phyloP scores from a whole-genome alignment of 1,140 invertebrate species.

The Drosophila lacteicornis region DNA sequence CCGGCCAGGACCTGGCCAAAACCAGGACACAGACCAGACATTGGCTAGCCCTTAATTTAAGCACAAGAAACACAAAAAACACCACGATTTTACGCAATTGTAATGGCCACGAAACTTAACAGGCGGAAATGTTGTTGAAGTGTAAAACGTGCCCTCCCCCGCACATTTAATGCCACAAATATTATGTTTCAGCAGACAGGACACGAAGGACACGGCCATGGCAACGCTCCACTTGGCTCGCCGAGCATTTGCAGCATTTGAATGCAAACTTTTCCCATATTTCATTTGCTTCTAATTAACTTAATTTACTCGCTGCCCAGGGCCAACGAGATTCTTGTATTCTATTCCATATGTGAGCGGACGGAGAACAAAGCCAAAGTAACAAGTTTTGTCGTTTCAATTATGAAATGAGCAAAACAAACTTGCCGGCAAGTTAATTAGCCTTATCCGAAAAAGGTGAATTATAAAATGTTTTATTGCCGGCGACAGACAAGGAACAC shows the following conservation, averaged over 20 bases:
- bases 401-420: conserved; percentile 44
- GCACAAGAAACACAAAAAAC: conserved; percentile 32
- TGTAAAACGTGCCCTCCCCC: conserved; percentile 64
- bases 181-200: conserved; percentile 40
- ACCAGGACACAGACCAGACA: conserved; percentile 41
- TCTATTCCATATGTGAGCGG: conserved; percentile 29
- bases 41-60: conserved; percentile 55
- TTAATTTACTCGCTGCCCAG: conserved; percentile 64
- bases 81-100: conserved; percentile 73
- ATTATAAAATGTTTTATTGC: conserved; percentile 35
- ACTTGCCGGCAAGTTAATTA: conserved; percentile 42
- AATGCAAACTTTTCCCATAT: conserved; percentile 75
- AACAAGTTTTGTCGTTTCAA: conserved; percentile 43
- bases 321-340: conserved; percentile 18
- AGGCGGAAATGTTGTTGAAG: conserved; percentile 71
- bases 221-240: conserved; percentile 48
- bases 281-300: conserved; percentile 70
- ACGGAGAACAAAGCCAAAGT: conserved; percentile 12
- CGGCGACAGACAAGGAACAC: background rate
- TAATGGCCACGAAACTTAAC: conserved; percentile 67
- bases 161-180: conserved; percentile 59
- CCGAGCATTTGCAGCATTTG: conserved; percentile 55
- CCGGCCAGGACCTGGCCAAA: conserved; percentile 24
- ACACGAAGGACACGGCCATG: conserved; percentile 17
- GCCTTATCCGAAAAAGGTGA: conserved; percentile 37